A percentile compares a stretch with the other conserved stretches of the same genome.
phyloP scores from a whole-genome alignment of 1,140 invertebrate genomes.

The Acarapis woodi region DNA sequence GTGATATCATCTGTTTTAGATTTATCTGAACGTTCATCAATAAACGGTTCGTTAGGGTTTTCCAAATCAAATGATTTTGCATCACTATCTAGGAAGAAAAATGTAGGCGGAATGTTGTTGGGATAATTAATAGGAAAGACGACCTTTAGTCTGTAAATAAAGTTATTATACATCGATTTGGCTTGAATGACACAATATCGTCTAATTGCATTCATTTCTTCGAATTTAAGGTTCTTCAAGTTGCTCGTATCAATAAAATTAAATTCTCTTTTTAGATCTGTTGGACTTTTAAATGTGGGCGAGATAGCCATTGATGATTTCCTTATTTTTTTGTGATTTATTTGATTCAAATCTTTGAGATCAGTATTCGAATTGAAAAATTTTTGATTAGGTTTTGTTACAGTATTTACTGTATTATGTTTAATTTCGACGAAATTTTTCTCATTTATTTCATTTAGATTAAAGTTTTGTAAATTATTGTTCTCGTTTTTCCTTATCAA shows the following conservation, averaged over 20 bases:
- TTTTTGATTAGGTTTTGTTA: too few species aligned
- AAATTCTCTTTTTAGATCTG: constrained; percentile 48
- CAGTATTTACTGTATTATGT: too few species aligned
- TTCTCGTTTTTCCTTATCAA: too few species aligned
- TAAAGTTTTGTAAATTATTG: too few species aligned
- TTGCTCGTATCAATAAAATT: constrained; percentile 44
- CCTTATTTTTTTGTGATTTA: not conserved
- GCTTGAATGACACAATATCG: constrained; percentile 8
- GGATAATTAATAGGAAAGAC: constrained; percentile 49
- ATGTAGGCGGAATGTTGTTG: constrained; percentile 33
- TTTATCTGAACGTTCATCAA: too few species aligned
- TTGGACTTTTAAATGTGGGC: constrained; percentile 12
- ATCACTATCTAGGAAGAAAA: constrained; percentile 24
- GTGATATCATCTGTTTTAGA: not conserved
- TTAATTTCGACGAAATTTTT: too few species aligned
- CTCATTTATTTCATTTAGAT: too few species aligned
- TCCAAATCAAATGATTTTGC: too few species aligned
- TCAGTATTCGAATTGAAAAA: too few species aligned
- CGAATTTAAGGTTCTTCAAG: constrained; percentile 48
- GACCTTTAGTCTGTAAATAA: constrained; percentile 30
- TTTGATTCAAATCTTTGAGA: too few species aligned
- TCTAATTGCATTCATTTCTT: constrained; percentile 17
- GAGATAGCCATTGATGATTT: not conserved
- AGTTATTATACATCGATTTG: constrained; percentile 3
- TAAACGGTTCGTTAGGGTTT: too few species aligned